Base-by-base conservation (phyloP, 2,797 vertebrate species). In the Poeciliopsis turneri region DNA sequence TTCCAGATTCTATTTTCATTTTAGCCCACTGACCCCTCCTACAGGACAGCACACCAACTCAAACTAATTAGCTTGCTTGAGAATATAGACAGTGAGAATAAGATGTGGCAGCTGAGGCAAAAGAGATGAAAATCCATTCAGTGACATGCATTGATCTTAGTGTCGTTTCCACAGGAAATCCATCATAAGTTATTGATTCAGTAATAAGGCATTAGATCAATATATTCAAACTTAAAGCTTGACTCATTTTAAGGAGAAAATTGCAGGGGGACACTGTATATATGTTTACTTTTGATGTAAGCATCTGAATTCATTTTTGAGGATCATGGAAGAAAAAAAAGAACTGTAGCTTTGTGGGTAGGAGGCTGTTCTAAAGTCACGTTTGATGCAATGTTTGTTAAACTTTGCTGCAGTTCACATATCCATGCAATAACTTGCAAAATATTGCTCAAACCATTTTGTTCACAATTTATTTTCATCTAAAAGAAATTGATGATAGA, bases 21-120 rank as follows among this genome's bases (percentile, higher is more conserved):
- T 88, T 85, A 87, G 88, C 82, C 85, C 79, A 36, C 45, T 89
- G 87, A 91, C 90, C 94, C 93, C 82, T 82, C 76, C 84, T 78
- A 85, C 74, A 74, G 80, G 76, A 43, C 77, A 84, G 16, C 6
- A 15, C 73, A 75, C 47, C 47, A 70, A 61, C 46, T 72, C 57
- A 81, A 75, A 85, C 80, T 71, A 46, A 73, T 82, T 15, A 84
- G 78, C 72, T 75, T 80, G 79, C 81, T 76, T 75, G 78, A 87
- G 57, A 30, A 77, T 73, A 74, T 16, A 47, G 81, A 80, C 59
- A 16, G 70, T 41, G 59, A 72, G 78, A 81, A n/a, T 66, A 84
- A 78, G 74, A 51, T 41, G 25, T 82, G 43, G 75, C 57, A 82
- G 75, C 46, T 73, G 46, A 57, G 39, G 51, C 51, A 43, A 15